Evolutionary conservation across 2,113 vertebrate species (phyloP), one percentile per base, ranked within the genome.

Genomic region (Phocoena sinus): DNA sequence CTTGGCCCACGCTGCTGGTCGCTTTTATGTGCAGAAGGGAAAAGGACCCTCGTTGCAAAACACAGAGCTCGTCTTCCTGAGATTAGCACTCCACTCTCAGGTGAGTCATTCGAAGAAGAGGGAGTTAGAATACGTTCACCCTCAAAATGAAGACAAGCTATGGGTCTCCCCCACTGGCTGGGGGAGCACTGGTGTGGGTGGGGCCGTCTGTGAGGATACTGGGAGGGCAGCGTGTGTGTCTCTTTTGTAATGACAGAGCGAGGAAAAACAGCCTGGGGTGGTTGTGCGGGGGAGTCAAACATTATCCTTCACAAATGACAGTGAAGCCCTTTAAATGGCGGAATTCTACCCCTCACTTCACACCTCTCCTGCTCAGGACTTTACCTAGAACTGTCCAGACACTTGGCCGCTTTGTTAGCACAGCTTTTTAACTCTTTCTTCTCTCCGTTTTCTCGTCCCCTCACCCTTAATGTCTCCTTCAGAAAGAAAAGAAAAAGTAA

Each of bases 221-320:
- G 67, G 31, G 60, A n/a, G 76, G 68, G 58, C 82, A 79, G 82
- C 96, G 68, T 14, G 33, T 28, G 68, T 88, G 95, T 92, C 80
- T 53, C 86, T 28, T 81, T 85, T 97, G 91, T 83, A 96, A 96
- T 97, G 80, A 94, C 3, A 96, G 87, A 88, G 79, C 21, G 70
- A 95, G 73, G 71, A 74, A 91, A 79, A 36, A 68, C 94, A 97
- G 94, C 88, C 89, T 71, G 77, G 56, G 73, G 76, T 25, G 62
- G 71, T 25, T 12, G 73, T 70, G 26, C 15, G 41, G 79, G 80
- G 71, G 73, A 83, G 44, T 67, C 91, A 68, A 85, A 77, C n/a
- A 68, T 67, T 58, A 97, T 68, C 94, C 90, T 91, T 89, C 90
- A 89, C 76, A 70, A 96, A 85, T 74, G 95, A 91, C 81, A 93